These are phyloP conservation scores for Cyanoramphus novaezelandiae DNA, from an alignment of 2,113 vertebrate genomes.

Conservation along the genomic window DNA sequence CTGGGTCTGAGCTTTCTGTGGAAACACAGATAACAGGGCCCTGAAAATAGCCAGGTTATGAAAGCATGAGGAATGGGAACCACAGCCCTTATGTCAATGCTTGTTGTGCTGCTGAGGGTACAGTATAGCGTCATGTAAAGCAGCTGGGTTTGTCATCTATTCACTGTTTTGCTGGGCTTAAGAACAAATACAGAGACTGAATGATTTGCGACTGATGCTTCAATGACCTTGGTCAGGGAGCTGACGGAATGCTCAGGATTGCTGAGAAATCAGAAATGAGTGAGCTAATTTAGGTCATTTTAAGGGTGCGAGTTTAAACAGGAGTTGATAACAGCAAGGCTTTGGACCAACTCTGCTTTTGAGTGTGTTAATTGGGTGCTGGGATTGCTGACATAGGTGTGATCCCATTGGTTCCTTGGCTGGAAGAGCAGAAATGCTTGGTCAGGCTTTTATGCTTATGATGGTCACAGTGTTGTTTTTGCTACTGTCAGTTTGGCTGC, in stretches of 20 bases:
- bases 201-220: conserved; percentile 1
- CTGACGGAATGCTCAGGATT: neutral
- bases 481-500: neutral
- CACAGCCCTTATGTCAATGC: neutral
- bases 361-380: conserved; percentile 19
- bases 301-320: neutral
- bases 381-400: neutral
- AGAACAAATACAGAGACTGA: neutral
- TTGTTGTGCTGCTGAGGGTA: neutral
- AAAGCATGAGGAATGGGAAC: conserved; percentile 1
- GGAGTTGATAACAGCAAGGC: neutral
- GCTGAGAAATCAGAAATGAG: conserved; percentile 50
- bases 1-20: conserved; percentile 21
- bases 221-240: neutral
- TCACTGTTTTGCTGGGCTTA: neutral
- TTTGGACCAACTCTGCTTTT: neutral
- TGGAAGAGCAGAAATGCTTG: neutral
- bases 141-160: neutral
- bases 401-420: neutral
- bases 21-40: conserved; percentile 17
- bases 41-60: conserved; percentile 43
- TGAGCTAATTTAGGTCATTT: conserved; percentile 37
- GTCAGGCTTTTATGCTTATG: neutral
- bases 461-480: neutral
- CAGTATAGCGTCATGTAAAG: neutral